phyloP scores from a whole-genome alignment of 2,888 invertebrate species.

The Papilio gigon region DNA sequence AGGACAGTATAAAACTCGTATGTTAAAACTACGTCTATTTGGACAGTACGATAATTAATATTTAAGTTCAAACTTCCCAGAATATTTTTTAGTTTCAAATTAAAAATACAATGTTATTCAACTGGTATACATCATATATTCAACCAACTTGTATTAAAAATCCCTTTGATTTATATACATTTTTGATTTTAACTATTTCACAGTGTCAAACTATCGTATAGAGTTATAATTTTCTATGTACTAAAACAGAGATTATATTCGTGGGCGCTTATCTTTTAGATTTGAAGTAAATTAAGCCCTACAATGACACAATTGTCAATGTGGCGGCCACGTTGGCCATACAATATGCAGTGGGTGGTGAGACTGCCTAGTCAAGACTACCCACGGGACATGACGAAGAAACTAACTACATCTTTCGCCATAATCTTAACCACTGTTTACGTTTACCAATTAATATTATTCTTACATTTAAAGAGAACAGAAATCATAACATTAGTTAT shows the following conservation, averaged over 20 bases:
- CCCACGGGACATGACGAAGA: background rate
- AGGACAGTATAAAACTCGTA: no score
- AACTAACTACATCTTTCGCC: background rate
- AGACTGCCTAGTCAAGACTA: background rate
- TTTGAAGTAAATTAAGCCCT: background rate
- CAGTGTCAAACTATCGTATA: background rate
- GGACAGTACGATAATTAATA: no score
- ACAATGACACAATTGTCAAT: background rate
- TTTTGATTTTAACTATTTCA: no score
- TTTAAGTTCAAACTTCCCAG: no score
- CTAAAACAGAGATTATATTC: background rate
- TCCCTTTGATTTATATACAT: no score
- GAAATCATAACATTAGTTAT: no score
- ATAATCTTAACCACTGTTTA: background rate
- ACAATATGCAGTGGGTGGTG: constrained; percentile 2
- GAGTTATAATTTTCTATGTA: background rate
- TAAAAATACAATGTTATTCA: background rate
- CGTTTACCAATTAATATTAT: background rate
- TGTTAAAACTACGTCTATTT: no score
- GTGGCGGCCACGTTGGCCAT: background rate
- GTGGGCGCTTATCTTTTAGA: background rate
- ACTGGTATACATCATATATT: no score
- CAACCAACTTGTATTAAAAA: no score
- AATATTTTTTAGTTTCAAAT: background rate
- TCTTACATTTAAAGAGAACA: background rate